Evolutionary conservation across 2,797 vertebrate genomes (phyloP), one percentile per base, ranked within the genome.

Genomic region (Rhodeus uyekii): DNA sequence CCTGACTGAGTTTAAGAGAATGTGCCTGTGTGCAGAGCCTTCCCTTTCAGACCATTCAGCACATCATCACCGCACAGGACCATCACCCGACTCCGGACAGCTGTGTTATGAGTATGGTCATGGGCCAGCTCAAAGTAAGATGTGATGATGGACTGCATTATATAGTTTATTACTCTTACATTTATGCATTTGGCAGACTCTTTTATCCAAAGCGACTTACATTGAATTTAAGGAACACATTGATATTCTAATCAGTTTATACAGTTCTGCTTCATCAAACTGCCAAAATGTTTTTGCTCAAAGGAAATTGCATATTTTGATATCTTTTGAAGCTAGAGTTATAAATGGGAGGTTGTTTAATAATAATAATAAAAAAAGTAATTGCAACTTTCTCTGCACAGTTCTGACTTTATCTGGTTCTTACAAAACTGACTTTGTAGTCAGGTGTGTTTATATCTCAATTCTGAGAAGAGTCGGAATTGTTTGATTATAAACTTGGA

Each of bases 51-150:
- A 88, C 89, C n/a, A 94, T 93, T 87, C 93, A 94, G 68, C 92
- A 94, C 82, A 90, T 85, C 77, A 92, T 95, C 89, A 95, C 94
- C 76, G 93, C 93, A 48, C 92, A 95, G 84, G 94, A 94, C 84
- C 91, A 90, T 82, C 95, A 95, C 16, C 94, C 94, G 7, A 93
- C 93, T 18, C 81, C 93, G 73, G 93, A 94, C 79, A 92, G 89
- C 80, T 94, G 92, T 80, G 92, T 95, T 82, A 89, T 94, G 84
- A 94, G 92, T 87, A 94, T 92, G 93, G 92, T 95, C 61, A 93
- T 94, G 83, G 94, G 93, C 74, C 94, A 95, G 86, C 84, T 95
- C 81, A 91, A 95, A 93, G 95, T 94, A 86, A 92, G 87, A 12
- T 39, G 3, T 46, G 39, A 46, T 18, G 2, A 76, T 8, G 24